Conservation (phyloP, 1,140 invertebrate genomes). For the Teleogryllus occipitalis region DNA sequence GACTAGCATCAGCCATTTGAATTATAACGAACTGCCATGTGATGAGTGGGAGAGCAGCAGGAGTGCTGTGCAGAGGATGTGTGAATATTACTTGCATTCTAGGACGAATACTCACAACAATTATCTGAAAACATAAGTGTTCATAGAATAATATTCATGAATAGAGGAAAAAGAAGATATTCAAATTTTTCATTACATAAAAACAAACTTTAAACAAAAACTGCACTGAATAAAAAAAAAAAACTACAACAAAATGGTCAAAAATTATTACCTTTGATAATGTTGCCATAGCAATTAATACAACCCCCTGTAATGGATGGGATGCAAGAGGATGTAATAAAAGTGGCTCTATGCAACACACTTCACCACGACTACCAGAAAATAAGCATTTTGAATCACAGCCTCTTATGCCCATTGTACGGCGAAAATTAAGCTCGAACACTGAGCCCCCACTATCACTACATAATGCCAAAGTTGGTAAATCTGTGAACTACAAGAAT, state of each 20-base stretch:
- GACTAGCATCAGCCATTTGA: conserved; percentile 57
- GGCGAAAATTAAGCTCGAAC: conserved; percentile 86
- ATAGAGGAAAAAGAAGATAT: background rate
- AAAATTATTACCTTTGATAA: conserved; percentile 62
- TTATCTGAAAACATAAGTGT: conserved; percentile 44
- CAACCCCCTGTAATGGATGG: conserved; percentile 63
- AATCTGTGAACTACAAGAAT: conserved; percentile 59
- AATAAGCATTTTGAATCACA: conserved; percentile 85
- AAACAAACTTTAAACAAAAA: background rate
- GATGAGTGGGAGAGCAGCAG: conserved; percentile 69
- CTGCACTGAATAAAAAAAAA: background rate
- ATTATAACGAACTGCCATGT: conserved; percentile 89
- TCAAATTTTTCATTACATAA: background rate
- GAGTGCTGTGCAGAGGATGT: conserved; percentile 46
- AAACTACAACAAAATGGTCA: background rate
- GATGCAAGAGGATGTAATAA: conserved; percentile 57
- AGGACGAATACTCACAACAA: conserved; percentile 77
- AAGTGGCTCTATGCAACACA: conserved; percentile 79
- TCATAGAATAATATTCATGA: no score
- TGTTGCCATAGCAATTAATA: conserved; percentile 85
- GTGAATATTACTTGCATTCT: conserved; percentile 60
- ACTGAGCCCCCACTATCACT: conserved; percentile 96
- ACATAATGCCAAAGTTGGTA: conserved; percentile 66
- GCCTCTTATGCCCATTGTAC: conserved; percentile 78
- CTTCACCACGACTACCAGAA: conserved; percentile 90